phyloP scores from a whole-genome alignment of 2,888 invertebrate genomes.

The Anoplius nigerrimus region DNA sequence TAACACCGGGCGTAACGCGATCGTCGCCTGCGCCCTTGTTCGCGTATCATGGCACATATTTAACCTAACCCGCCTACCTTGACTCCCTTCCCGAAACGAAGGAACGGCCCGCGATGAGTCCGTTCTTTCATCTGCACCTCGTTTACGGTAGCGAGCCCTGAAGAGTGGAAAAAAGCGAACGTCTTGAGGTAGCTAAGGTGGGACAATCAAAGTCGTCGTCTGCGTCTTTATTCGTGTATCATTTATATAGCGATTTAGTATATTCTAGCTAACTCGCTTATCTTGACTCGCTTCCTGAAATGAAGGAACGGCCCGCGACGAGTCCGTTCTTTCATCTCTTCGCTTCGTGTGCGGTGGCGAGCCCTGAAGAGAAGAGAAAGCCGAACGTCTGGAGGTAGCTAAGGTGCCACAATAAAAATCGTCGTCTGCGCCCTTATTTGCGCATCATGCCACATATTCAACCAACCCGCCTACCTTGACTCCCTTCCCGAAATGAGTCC shows the following conservation, averaged over 20 bases:
- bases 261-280: not conserved
- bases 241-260: no score
- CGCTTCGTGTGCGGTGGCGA: no score
- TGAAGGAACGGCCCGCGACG: not conserved
- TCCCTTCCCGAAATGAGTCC: constrained; percentile 14
- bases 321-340: not conserved
- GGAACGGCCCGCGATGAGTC: not conserved
- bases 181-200: no score
- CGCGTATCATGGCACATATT: not conserved
- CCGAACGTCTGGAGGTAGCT: no score
- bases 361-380: no score
- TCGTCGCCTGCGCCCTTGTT: not conserved
- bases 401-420: no score
- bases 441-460: not conserved
- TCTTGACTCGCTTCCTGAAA: constrained; percentile 12
- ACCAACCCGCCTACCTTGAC: not conserved
- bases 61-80: not conserved
- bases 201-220: no score
- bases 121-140: not conserved
- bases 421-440: not conserved
- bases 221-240: no score
- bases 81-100: constrained; percentile 13
- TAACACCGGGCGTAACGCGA: not conserved
- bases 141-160: no score
- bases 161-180: no score